phyloP scores from a whole-genome alignment of 2,113 vertebrate species.

The Colossoma macropomum region DNA sequence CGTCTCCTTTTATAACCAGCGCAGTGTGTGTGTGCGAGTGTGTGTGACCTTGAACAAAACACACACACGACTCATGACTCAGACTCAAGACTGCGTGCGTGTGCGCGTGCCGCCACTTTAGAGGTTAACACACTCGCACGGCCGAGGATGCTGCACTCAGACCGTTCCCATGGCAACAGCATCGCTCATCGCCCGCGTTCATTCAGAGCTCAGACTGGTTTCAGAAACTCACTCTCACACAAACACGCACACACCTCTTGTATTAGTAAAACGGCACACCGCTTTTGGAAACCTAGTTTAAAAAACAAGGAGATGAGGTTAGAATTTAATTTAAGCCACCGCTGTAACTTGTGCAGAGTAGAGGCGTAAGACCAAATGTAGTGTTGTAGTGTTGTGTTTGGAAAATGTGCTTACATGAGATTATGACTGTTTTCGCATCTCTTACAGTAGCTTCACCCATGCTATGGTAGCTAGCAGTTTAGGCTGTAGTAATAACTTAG shows the following conservation, averaged over 20 bases:
- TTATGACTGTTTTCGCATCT: no score
- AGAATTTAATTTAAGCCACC: no score
- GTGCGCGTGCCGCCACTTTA: slow-evolving; percentile 73
- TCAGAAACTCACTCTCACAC: slow-evolving; percentile 70
- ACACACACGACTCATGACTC: neutral
- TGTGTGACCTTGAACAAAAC: slow-evolving; percentile 47
- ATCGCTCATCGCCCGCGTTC: slow-evolving; percentile 87
- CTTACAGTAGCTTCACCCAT: no score
- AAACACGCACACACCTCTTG: slow-evolving; percentile 45
- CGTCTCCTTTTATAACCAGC: slow-evolving; percentile 11
- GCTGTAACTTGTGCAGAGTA: no score
- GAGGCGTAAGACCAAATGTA: no score
- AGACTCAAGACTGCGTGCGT: neutral
- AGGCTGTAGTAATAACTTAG: no score
- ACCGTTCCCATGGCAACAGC: slow-evolving; percentile 94
- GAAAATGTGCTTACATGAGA: no score
- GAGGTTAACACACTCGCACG: slow-evolving; percentile 73
- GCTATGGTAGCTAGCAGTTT: no score
- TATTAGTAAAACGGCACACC: neutral
- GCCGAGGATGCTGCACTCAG: slow-evolving; percentile 78
- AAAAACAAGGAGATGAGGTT: no score
- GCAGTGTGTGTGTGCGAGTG: neutral
- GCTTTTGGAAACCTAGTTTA: neutral
- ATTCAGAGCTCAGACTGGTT: slow-evolving; percentile 82
- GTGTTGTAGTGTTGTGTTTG: no score